phyloP scores from a whole-genome alignment of 2,888 invertebrate genomes.

The Nasonovia ribisnigri region DNA sequence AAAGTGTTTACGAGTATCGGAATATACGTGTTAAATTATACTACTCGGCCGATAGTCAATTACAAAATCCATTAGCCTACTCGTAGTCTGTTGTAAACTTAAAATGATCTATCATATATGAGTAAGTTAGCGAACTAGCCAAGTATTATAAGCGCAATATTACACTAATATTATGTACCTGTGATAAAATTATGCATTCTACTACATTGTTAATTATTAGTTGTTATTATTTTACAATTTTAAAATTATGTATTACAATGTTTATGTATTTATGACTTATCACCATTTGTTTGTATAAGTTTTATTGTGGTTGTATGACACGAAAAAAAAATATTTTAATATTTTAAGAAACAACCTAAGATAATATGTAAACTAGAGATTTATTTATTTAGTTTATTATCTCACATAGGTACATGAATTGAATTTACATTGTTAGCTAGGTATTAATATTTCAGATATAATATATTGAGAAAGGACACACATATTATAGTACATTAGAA shows the following conservation, averaged over 20 bases:
- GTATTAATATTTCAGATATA: background rate
- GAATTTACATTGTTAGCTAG: background rate
- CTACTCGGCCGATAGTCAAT: background rate
- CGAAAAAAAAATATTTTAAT: background rate
- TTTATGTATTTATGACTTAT: too few relatives aligned
- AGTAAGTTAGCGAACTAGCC: background rate
- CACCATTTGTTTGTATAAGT: too few relatives aligned
- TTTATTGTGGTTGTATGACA: too few relatives aligned
- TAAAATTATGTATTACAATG: background rate
- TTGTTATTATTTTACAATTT: background rate
- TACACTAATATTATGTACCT: background rate
- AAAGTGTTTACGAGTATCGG: background rate
- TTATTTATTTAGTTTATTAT: background rate
- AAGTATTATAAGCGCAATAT: background rate
- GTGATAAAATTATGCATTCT: background rate
- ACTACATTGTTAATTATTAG: background rate
- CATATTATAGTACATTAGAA: background rate
- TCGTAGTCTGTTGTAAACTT: background rate
- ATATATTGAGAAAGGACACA: background rate
- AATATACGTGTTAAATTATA: background rate
- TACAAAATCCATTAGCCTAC: conserved; percentile 33
- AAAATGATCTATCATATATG: conserved; percentile 12
- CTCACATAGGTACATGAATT: background rate
- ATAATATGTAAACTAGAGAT: too few relatives aligned
- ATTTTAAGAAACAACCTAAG: background rate